Evolutionary conservation across 2,888 invertebrate genomes (phyloP), one percentile per base, ranked within the genome.

Genomic region (Apodemia hepburni): DNA sequence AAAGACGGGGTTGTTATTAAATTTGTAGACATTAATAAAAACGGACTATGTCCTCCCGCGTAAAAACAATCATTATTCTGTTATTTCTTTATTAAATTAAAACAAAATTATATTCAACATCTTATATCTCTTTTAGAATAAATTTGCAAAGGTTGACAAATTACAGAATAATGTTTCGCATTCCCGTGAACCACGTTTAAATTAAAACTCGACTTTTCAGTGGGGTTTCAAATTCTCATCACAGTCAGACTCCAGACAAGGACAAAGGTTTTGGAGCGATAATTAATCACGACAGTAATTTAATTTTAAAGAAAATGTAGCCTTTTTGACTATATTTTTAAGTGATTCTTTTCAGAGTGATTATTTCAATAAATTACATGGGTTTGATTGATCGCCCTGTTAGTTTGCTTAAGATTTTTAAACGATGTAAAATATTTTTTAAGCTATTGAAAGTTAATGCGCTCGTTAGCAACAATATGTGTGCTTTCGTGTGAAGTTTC

Each of bases 41-140:
- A 8, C 9, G 9, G 9, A 1, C 33, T 9, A 33, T 9, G 33
- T 33, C 33, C 33, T 9, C 8, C 33, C 33, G 9, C 33, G 1
- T 9, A 33, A 33, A 29, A 33, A 33, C 33, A 33, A 9, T 33
- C 9, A 33, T 33, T 33, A 9, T 9, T 33, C 9, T 33, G 9
- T 9, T 33, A 33, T 33, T 33, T 33, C 33, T 33, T 8, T 33
- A 33, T 33, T 33, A 33, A 33, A 33, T 33, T 33, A 33, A 33
- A 33, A 2, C 15, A 15, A 12, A 42, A 42, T 42, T 42, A 15
- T 42, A 42, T 42, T 42, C 15, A 42, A 42, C 42, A 42, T 42
- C 42, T 42, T 42, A 42, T 15, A 72, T 67, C 71, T 67, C 72
- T 72, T 75, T 27, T 29, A 57, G 54, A 27, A 57, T 29, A 29